These are phyloP conservation scores for Tachuris rubrigastra DNA, from an alignment of 2,113 vertebrate genomes.

Conservation along the genomic window DNA sequence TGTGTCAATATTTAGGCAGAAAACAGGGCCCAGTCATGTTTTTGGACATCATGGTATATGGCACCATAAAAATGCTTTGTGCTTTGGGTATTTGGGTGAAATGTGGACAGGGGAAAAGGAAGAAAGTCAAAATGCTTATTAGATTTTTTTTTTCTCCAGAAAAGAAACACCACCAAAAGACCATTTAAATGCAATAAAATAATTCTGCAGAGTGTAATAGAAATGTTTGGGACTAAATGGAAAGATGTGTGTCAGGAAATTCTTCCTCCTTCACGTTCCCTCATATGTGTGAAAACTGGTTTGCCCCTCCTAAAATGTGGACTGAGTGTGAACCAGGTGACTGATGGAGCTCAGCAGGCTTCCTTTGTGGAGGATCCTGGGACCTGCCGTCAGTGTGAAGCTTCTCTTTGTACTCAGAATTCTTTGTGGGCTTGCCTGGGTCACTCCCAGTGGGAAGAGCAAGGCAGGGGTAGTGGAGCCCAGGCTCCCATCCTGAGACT, in stretches of 20 bases:
- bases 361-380: neutral
- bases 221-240: neutral
- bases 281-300: neutral
- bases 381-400: neutral
- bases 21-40: fast-evolving
- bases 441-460: neutral
- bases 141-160: neutral
- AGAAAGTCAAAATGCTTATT: neutral
- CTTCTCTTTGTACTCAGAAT: fast-evolving
- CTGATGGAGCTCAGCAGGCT: neutral
- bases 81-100: neutral
- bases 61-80: neutral
- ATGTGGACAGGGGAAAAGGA: neutral
- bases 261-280: neutral
- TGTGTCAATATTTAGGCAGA: neutral
- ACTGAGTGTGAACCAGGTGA: neutral
- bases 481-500: neutral
- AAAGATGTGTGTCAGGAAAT: neutral
- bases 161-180: neutral
- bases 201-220: neutral
- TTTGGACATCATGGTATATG: neutral
- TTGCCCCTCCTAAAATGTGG: neutral
- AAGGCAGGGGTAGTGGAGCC: neutral
- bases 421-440: fast-evolving
- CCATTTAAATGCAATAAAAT: neutral